phyloP scores from a whole-genome alignment of 2,113 vertebrate genomes.

The Colinus virginianus region DNA sequence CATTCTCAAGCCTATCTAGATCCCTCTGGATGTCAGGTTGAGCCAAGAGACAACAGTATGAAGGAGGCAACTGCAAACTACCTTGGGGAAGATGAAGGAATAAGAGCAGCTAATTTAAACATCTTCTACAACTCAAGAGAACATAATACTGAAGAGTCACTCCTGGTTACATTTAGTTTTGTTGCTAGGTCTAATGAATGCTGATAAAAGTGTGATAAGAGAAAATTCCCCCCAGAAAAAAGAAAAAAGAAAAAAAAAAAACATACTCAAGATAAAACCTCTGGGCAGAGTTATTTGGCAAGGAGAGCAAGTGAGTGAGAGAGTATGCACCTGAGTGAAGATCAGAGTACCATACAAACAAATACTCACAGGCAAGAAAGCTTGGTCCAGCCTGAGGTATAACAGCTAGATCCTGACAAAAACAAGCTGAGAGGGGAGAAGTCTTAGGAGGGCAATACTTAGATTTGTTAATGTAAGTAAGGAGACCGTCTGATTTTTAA shows the following conservation, averaged over 20 bases:
- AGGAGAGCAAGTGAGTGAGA: background rate
- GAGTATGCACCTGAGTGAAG: accelerated
- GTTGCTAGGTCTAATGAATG: background rate
- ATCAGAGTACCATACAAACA: background rate
- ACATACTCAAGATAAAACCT: background rate
- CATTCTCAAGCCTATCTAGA: too few species aligned
- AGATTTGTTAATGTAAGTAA: background rate
- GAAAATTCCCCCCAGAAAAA: background rate
- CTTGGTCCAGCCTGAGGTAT: background rate
- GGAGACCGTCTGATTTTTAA: background rate
- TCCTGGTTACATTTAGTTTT: background rate
- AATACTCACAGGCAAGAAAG: background rate
- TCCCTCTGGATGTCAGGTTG: too few species aligned
- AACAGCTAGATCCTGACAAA: background rate
- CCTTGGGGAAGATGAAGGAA: background rate
- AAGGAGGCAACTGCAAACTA: background rate
- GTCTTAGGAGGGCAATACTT: background rate
- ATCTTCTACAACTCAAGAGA: background rate
- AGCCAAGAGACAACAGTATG: background rate
- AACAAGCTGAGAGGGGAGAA: background rate
- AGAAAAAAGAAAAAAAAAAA: background rate
- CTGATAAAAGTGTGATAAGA: background rate
- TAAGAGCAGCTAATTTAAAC: background rate
- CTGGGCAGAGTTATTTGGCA: background rate
- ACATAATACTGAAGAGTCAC: background rate